A percentile compares a stretch with the other conserved stretches of the same genome.
Evolutionary conservation across 2,888 invertebrate genomes (phyloP).

Genomic region (Cheilosia grossa): DNA sequence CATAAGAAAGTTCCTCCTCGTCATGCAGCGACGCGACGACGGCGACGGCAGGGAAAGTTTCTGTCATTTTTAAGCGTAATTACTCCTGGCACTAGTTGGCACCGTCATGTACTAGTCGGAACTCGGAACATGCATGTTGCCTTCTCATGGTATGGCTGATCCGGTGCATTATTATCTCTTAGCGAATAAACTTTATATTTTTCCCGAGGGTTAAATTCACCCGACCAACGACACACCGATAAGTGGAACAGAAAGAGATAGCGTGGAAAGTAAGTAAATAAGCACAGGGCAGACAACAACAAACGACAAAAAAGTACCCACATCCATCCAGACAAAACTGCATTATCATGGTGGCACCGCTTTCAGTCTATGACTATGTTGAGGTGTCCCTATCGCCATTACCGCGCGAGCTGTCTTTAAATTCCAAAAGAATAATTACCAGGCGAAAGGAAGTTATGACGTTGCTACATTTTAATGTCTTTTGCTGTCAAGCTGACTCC

Average conservation of each 20-base stretch:
- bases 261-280: conserved; percentile 1
- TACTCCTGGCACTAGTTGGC: conserved; percentile 75
- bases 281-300: neutral
- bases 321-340: conserved; percentile 57
- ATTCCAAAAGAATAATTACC: conserved; percentile 74
- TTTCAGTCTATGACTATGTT: conserved; percentile 23
- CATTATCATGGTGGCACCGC: conserved; percentile 59
- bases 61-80: conserved; percentile 75
- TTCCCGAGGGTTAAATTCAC: conserved; percentile 62
- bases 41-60: conserved; percentile 67
- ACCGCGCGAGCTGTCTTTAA: conserved; percentile 55
- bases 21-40: conserved; percentile 53
- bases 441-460: conserved; percentile 73
- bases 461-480: conserved; percentile 73
- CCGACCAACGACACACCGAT: neutral
- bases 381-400: conserved; percentile 40
- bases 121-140: conserved; percentile 63
- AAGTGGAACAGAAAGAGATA: neutral
- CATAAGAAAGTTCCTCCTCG: conserved; percentile 50
- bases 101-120: conserved; percentile 62
- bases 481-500: conserved; percentile 66
- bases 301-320: neutral
- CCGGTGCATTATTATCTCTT: conserved; percentile 73
- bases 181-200: conserved; percentile 68
- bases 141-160: conserved; percentile 51